Evolutionary conservation across 2,888 invertebrate species (phyloP).

Genomic region (Ophion obscuratus): DNA sequence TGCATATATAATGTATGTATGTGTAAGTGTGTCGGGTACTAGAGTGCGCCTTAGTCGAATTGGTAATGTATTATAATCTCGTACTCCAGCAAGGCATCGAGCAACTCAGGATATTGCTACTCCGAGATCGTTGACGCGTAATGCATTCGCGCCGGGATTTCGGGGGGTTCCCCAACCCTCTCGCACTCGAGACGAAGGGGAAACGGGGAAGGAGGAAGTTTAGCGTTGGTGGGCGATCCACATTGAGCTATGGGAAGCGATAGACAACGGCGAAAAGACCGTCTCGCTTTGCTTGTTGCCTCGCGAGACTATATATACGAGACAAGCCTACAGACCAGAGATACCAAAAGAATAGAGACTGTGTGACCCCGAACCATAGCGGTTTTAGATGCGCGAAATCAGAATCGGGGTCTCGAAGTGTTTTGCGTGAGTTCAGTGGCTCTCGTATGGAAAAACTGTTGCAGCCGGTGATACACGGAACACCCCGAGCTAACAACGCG

Average conservation of each 20-base stretch:
- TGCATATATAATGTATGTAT: conserved; percentile 6
- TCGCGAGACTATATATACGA: conserved; percentile 13
- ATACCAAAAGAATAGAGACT: no score
- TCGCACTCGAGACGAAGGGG: conserved; percentile 57
- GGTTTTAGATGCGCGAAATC: no score
- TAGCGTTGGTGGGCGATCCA: conserved; percentile 56
- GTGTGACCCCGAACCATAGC: no score
- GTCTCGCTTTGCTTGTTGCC: conserved; percentile 51
- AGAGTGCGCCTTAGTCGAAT: conserved; percentile 78
- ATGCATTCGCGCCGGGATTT: conserved; percentile 83
- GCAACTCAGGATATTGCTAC: conserved; percentile 83
- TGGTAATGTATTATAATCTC: conserved; percentile 84
- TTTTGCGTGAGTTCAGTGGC: no score
- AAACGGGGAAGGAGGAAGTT: not conserved
- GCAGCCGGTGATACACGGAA: no score
- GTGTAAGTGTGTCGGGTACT: not conserved
- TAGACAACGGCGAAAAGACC: conserved; percentile 42
- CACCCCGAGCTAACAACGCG: no score
- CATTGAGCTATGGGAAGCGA: conserved; percentile 48
- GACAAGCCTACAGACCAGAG: not conserved
- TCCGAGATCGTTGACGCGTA: conserved; percentile 83
- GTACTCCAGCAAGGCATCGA: conserved; percentile 69
- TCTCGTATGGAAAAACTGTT: no score
- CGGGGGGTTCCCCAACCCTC: conserved; percentile 70
- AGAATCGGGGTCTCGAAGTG: no score